Base-by-base conservation (phyloP, 2,797 vertebrate species). In the Pipistrellus pygmaeus region DNA sequence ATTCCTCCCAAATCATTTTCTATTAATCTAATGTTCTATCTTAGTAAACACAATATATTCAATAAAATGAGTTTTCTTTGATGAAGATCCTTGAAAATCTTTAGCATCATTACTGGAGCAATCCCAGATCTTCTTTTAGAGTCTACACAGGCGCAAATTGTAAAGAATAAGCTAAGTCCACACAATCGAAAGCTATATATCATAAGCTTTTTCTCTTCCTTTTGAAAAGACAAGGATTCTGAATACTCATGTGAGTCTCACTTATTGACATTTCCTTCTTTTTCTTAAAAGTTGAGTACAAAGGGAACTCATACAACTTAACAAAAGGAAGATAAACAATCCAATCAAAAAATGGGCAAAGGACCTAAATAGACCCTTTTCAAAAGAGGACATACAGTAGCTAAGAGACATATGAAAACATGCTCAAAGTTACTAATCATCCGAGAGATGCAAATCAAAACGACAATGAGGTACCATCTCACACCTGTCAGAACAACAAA, bases 231-330 rank as follows among this genome's bases (percentile, higher is more conserved):
- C 20, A 88, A 60, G 51, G n/a, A 88, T 73, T 84, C 25, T 57
- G 35, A 85, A 75, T 82, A 53, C 11, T 94, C 51, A 18, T 38
- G 27, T 80, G 41, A 64, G 20, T 85, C 60, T 93, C 64, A 75
- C 62, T 82, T 62, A 88, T 23, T 90, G 60, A 51, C 44, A 91
- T 88, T 96, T 96, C 55, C 27, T 84, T 88, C 48, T 92, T 91
- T 82, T 90, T 81, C 82, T 82, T 82, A 85, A 84, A 88, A 78
- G 53, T 5, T 86, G 78, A 85, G 4, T 51, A 41, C 66, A n/a
- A 85, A 85, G 25, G 60, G 5, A 62, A 27, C 60, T 62, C 60
- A 62, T 62, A 62, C 25, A 62, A 62, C 12, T 14, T 62, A 62
- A 62, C 60, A 62, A 62, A 62, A 60, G 23, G 57, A 60, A 62